phyloP scores from a whole-genome alignment of 2,888 invertebrate species.

The Lordiphosa fenestrarum region DNA sequence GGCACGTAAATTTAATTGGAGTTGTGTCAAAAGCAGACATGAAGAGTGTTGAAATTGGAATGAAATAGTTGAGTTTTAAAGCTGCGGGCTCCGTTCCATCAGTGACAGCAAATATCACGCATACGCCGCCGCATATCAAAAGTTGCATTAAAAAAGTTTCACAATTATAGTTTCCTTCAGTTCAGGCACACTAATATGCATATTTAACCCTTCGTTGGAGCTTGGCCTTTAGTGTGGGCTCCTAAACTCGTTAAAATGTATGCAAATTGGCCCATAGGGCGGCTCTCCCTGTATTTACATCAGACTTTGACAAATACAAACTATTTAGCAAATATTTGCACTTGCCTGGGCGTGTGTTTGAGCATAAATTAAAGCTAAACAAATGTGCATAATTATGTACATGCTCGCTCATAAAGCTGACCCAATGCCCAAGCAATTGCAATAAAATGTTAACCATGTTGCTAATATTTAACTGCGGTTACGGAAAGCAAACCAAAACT shows the following conservation, averaged over 20 bases:
- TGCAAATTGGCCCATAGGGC: background rate
- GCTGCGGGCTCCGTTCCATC: conserved; percentile 13
- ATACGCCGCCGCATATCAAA: conserved; percentile 10
- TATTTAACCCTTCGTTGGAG: no score
- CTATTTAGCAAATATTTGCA: conserved; percentile 35
- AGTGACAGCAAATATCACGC: conserved; percentile 31
- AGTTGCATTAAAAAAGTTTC: no score
- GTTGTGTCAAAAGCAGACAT: conserved; percentile 55
- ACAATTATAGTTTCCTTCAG: no score
- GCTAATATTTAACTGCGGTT: conserved; percentile 17
- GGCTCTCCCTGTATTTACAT: background rate
- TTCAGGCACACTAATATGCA: no score
- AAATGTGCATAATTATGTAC: conserved; percentile 26
- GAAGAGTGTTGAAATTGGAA: conserved; percentile 19
- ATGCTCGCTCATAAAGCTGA: conserved; percentile 16
- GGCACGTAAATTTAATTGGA: conserved; percentile 47
- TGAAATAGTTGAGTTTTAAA: conserved; percentile 34
- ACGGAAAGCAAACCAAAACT: conserved; percentile 11
- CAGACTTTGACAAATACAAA: conserved; percentile 1
- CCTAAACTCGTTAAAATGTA: no score
- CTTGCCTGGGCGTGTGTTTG: conserved; percentile 30
- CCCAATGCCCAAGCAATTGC: conserved; percentile 22
- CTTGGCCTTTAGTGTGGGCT: no score
- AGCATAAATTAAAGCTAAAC: conserved; percentile 39
- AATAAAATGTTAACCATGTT: conserved; percentile 22